Conservation (phyloP, 2,113 vertebrate species). For the Hyla sarda region DNA sequence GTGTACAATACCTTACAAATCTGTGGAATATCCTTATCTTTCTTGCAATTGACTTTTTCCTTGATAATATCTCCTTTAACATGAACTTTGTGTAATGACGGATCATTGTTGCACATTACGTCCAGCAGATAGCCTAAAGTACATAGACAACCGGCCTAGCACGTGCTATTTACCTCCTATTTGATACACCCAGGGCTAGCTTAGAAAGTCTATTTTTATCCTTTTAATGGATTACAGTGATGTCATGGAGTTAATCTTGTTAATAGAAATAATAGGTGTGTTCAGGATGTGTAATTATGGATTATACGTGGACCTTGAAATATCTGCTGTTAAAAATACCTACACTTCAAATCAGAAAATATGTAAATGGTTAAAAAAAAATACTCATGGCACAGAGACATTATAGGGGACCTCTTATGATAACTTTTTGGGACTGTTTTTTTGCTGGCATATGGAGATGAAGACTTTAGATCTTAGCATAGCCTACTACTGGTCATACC, state of each 20-base stretch:
- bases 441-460: background rate
- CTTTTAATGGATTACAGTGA: conserved; percentile 16
- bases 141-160: background rate
- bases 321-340: background rate
- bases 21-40: background rate
- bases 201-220: conserved; percentile 12
- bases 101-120: background rate
- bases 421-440: background rate
- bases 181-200: background rate
- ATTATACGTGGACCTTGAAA: background rate
- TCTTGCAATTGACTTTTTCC: background rate
- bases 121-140: background rate
- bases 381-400: too few relatives aligned
- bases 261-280: conserved; percentile 36
- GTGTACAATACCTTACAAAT: background rate
- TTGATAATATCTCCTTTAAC: background rate
- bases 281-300: background rate
- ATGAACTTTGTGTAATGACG: background rate
- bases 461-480: background rate
- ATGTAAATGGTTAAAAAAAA: too few relatives aligned
- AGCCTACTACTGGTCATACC: background rate
- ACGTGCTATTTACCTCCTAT: background rate
- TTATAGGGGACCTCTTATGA: background rate
- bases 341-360: too few relatives aligned
- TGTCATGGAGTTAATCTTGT: conserved; percentile 32